phyloP scores from a whole-genome alignment of 2,113 vertebrate genomes.

The Oenanthe melanoleuca region DNA sequence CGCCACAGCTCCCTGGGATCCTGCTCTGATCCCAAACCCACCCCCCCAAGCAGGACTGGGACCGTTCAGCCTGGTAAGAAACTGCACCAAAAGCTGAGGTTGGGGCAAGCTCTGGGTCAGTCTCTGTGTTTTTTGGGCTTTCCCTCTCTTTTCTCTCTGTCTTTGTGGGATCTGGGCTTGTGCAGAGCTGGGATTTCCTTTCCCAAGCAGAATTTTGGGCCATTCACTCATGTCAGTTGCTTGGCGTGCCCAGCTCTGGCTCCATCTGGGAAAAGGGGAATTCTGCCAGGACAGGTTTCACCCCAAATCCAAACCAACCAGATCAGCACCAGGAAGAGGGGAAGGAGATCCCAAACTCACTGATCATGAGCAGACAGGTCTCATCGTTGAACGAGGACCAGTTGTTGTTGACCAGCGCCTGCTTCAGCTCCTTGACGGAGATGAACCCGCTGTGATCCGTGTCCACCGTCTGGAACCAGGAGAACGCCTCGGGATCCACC shows the following conservation, averaged over 20 bases:
- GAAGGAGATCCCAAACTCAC: constrained; percentile 75
- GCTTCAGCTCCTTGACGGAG: constrained; percentile 89
- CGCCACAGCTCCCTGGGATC: rapidly evolving
- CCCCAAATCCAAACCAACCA: neutral
- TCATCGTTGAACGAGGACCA: constrained; percentile 92
- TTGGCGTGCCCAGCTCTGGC: rapidly evolving
- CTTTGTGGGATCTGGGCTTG: neutral
- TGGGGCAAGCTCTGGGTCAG: neutral
- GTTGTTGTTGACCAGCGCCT: constrained; percentile 94
- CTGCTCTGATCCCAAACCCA: neutral
- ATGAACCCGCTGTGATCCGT: constrained; percentile 89
- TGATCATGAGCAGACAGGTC: constrained; percentile 95
- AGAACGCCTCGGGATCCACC: constrained; percentile 86
- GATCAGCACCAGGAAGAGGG: neutral
- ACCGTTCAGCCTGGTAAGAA: neutral
- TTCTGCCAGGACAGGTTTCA: neutral
- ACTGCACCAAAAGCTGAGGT: rapidly evolving
- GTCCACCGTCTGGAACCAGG: constrained; percentile 93
- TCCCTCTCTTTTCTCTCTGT: neutral
- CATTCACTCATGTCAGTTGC: rapidly evolving
- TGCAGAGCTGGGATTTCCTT: neutral
- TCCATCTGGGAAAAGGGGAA: neutral
- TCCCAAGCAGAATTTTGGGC: neutral
- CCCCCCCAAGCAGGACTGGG: neutral
- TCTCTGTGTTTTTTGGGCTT: neutral